Percentiles rank a stretch among this genome's conserved stretches.
Conservation (phyloP, 2,797 vertebrate species). For the Pangasius larnaudii region DNA sequence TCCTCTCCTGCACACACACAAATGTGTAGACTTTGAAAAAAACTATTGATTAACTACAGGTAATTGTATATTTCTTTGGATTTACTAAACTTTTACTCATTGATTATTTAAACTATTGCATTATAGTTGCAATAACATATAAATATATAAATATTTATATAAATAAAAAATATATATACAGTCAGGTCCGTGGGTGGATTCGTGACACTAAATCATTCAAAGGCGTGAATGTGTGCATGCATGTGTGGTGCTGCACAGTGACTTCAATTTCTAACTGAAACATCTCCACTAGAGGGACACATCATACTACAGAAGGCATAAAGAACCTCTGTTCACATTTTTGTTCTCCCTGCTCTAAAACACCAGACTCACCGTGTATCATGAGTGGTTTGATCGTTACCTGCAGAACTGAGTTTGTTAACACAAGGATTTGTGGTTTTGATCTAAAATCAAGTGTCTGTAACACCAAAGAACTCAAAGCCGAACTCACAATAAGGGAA, state of each 20-base stretch:
- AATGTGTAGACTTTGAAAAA: not conserved
- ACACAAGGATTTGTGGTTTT: not conserved
- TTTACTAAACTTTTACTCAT: too few species aligned
- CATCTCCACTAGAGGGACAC: slow-evolving; percentile 17
- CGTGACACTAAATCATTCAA: too few species aligned
- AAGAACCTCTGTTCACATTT: too few species aligned
- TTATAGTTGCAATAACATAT: too few species aligned
- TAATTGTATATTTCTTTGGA: too few species aligned
- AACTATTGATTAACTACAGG: too few species aligned
- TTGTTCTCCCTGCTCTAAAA: not conserved
- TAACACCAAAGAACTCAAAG: not conserved
- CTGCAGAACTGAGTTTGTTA: not conserved
- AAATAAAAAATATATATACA: too few species aligned
- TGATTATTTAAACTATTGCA: too few species aligned
- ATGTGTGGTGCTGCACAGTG: not conserved
- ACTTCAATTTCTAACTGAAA: not conserved
- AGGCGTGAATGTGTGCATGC: not conserved
- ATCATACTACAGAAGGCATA: not conserved
- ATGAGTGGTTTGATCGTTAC: not conserved
- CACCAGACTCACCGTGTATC: not conserved
- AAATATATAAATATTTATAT: too few species aligned
- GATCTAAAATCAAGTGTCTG: not conserved
- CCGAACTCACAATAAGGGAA: not conserved
- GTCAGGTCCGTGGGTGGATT: too few species aligned
- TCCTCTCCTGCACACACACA: not conserved